These are phyloP conservation scores for Megalonaias nervosa DNA, from an alignment of 1,140 invertebrate genomes.

Conservation along the genomic window DNA sequence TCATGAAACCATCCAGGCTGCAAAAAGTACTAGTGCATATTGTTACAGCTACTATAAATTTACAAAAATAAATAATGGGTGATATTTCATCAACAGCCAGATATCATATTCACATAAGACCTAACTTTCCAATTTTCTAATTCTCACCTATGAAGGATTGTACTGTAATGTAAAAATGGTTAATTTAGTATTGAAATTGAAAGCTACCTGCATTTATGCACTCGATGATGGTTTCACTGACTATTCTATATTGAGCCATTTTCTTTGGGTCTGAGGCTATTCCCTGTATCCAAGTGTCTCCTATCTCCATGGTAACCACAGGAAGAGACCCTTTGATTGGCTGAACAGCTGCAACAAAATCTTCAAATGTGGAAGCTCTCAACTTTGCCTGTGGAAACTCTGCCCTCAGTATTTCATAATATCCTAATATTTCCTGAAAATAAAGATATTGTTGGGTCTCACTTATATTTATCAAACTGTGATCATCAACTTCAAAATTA, in stretches of 20 bases:
- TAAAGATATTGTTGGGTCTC: background rate
- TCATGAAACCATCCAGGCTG: too few species aligned
- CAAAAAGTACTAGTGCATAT: background rate
- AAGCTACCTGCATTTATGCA: slow-evolving; percentile 42
- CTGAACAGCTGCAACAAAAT: slow-evolving; percentile 50
- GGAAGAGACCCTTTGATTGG: slow-evolving; percentile 45
- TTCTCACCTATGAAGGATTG: slow-evolving; percentile 3
- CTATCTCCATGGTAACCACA: slow-evolving; percentile 54
- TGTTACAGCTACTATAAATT: background rate
- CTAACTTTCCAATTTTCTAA: slow-evolving; percentile 2
- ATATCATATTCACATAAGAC: background rate
- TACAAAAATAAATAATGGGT: background rate
- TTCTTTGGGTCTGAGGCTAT: slow-evolving; percentile 64
- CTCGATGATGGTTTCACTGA: slow-evolving; percentile 33
- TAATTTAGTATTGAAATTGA: background rate
- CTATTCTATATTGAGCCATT: slow-evolving; percentile 48
- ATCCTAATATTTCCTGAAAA: slow-evolving; percentile 58
- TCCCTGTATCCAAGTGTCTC: slow-evolving; percentile 69
- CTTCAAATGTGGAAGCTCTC: slow-evolving; percentile 56
- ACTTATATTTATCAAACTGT: too few species aligned
- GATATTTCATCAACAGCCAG: background rate
- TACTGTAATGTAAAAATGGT: slow-evolving; percentile 1
- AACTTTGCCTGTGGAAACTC: slow-evolving; percentile 60
- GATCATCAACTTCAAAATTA: too few species aligned
- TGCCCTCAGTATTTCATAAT: slow-evolving; percentile 57